Evolutionary conservation across 2,888 invertebrate species (phyloP).

Genomic region (Masnerella sp.): DNA sequence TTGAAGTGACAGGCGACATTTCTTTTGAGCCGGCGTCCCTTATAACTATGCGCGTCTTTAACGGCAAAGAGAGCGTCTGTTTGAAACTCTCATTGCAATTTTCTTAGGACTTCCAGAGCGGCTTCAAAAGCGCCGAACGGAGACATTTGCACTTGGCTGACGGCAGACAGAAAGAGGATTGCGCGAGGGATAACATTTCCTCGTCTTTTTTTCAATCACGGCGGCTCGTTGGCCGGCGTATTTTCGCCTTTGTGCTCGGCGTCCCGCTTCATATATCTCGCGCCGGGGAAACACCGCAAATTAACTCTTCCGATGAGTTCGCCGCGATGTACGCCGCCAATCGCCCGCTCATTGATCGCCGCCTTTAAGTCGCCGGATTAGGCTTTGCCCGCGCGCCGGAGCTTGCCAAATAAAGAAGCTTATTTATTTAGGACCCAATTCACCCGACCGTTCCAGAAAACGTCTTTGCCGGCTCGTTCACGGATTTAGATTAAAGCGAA

Average conservation of each 20-base stretch:
- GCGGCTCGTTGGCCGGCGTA: constrained; percentile 66
- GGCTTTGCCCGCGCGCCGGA: constrained; percentile 39
- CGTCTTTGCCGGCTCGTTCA: too few relatives aligned
- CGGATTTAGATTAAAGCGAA: too few relatives aligned
- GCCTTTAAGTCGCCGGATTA: constrained; percentile 59
- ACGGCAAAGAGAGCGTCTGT: constrained; percentile 35
- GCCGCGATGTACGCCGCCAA: constrained; percentile 71
- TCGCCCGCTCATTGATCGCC: constrained; percentile 72
- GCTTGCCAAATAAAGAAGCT: too few relatives aligned
- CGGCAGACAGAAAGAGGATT: constrained; percentile 46
- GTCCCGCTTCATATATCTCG: constrained; percentile 70
- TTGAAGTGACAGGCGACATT: constrained; percentile 35
- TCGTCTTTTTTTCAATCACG: constrained; percentile 71
- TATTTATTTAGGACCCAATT: too few relatives aligned
- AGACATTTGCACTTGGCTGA: constrained; percentile 48
- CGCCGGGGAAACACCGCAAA: constrained; percentile 69
- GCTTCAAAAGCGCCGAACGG: constrained; percentile 51
- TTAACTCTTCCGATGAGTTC: constrained; percentile 71
- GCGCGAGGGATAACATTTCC: constrained; percentile 63
- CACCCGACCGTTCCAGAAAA: too few relatives aligned
- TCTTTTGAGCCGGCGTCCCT: constrained; percentile 42
- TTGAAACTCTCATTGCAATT: constrained; percentile 54
- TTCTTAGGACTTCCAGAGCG: constrained; percentile 39
- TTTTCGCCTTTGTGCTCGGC: constrained; percentile 70
- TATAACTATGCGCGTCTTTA: constrained; percentile 41